phyloP scores from a whole-genome alignment of 37 sponge, comb jelly and placozoan genomes.

The Chondrosia reniformis region DNA sequence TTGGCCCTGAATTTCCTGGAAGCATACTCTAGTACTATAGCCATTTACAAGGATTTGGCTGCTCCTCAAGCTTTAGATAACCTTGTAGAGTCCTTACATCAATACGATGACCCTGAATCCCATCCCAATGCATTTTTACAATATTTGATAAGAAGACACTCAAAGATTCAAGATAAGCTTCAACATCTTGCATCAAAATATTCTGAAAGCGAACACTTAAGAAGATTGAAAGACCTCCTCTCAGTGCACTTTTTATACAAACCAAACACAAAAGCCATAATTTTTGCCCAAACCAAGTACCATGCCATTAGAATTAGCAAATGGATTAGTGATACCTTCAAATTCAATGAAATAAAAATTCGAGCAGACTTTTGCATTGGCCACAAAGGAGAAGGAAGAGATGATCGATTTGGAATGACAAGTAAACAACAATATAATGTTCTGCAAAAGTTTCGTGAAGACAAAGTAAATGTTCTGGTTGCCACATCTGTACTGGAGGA shows the following conservation, averaged over 20 bases:
- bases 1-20: too few species aligned
- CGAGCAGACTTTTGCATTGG: conserved; percentile 21
- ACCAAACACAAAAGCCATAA: not conserved
- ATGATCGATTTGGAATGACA: conserved; percentile 44
- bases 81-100: too few species aligned
- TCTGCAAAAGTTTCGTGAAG: conserved; percentile 61
- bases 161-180: too few species aligned
- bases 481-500: conserved; percentile 91
- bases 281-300: conserved; percentile 5
- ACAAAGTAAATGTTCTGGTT: conserved; percentile 74
- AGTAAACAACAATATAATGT: conserved; percentile 48
- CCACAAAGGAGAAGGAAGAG: conserved; percentile 15
- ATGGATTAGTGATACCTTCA: conserved; percentile 8
- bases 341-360: not conserved
- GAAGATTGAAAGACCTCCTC: not conserved
- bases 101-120: too few species aligned
- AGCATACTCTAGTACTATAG: too few species aligned
- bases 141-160: too few species aligned
- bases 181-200: too few species aligned
- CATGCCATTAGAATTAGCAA: not conserved
- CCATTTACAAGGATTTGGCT: too few species aligned
- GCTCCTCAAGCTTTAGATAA: too few species aligned
- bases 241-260: not conserved
- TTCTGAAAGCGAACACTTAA: not conserved
- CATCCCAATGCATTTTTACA: too few species aligned